Evolutionary conservation across 1,140 invertebrate species (phyloP).

Genomic region (Micrasema longulum): DNA sequence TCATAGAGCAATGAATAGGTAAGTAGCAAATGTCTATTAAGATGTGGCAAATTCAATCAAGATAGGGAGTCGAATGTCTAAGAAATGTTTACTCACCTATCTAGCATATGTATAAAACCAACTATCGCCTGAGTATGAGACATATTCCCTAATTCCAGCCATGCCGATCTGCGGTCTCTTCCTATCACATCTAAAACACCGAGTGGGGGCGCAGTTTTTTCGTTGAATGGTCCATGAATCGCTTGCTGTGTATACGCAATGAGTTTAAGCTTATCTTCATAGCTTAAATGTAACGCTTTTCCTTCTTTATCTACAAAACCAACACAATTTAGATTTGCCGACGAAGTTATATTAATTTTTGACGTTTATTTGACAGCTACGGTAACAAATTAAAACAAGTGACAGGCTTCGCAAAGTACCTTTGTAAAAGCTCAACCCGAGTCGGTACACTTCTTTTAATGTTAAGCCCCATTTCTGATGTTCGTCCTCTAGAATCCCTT

Average conservation of each 20-base stretch:
- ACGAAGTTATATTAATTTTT: constrained; percentile 18
- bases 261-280: constrained; percentile 92
- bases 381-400: no score
- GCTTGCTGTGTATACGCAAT: constrained; percentile 94
- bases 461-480: constrained; percentile 75
- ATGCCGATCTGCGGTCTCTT: constrained; percentile 90
- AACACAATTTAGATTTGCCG: constrained; percentile 25
- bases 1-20: no score
- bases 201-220: constrained; percentile 82
- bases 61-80: no score
- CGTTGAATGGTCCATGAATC: constrained; percentile 84
- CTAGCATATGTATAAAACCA: constrained; percentile 90
- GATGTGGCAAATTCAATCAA: no score
- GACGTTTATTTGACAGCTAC: constrained; percentile 37
- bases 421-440: constrained; percentile 90
- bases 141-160: constrained; percentile 91
- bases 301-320: constrained; percentile 90
- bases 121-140: constrained; percentile 88
- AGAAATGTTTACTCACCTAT: constrained; percentile 70
- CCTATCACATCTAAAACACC: constrained; percentile 97
- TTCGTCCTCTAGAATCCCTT: constrained; percentile 65
- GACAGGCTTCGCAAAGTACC: constrained; percentile 73
- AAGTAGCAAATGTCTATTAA: no score
- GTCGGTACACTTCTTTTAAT: constrained; percentile 85
- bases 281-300: constrained; percentile 93